A percentile compares a stretch with the other conserved stretches of the same genome.
Conservation (phyloP, 2,888 invertebrate genomes). For the Ennomos quercinarius region DNA sequence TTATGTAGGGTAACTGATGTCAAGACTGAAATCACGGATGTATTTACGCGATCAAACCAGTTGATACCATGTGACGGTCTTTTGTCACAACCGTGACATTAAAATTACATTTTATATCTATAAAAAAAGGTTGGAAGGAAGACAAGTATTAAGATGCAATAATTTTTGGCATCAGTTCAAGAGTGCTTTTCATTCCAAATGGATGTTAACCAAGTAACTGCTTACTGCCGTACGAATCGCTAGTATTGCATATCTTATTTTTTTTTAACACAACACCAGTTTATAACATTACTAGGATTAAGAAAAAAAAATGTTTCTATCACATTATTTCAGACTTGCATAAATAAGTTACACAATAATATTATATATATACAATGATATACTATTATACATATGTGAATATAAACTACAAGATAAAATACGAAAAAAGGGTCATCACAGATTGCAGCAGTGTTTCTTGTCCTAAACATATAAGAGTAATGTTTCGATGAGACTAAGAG, state of each 20-base stretch:
- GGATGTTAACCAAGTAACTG: neutral
- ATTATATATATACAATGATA: slow-evolving; percentile 36
- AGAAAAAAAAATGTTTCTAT: slow-evolving; percentile 68
- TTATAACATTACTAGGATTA: slow-evolving; percentile 51
- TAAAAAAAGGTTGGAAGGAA: slow-evolving; percentile 1
- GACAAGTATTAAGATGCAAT: neutral
- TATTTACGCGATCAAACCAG: no score
- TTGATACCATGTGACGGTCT: no score
- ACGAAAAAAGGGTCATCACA: slow-evolving; percentile 38
- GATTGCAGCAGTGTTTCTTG: slow-evolving; percentile 27
- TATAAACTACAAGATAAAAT: slow-evolving; percentile 28
- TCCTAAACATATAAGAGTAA: slow-evolving; percentile 4
- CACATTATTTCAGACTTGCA: slow-evolving; percentile 52
- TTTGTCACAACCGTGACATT: neutral
- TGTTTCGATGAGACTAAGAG: slow-evolving; percentile 10
- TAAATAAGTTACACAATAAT: slow-evolving; percentile 40
- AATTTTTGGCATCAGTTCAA: neutral
- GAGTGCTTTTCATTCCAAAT: slow-evolving; percentile 1
- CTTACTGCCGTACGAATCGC: neutral
- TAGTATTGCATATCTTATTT: slow-evolving; percentile 6
- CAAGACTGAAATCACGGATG: neutral
- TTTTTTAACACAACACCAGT: slow-evolving; percentile 25
- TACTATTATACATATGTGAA: slow-evolving; percentile 31
- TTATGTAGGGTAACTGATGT: neutral
- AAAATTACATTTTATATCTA: neutral